Evolutionary conservation across 1,140 invertebrate species (phyloP), one percentile per base, ranked within the genome.

Genomic region (Vollenhovia emeryi): DNA sequence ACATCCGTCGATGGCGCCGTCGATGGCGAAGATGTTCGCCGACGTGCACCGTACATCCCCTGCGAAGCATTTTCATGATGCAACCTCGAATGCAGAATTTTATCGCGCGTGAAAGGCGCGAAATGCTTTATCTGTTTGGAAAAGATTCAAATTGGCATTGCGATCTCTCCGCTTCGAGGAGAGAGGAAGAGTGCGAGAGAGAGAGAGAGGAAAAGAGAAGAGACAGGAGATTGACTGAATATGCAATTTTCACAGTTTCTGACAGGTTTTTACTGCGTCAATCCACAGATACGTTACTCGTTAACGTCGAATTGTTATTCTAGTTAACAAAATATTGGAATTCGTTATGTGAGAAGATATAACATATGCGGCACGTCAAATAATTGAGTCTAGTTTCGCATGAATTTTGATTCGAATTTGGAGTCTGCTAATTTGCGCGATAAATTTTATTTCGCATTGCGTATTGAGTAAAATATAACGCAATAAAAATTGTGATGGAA

Each of bases 1-100:
- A 87, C 69, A 75, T 85, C 82, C 64, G 71, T 74, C 83, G 86
- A 87, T 69, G 68, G 64, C 48, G 66, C 52, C 71, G 43, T 74
- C 82, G 86, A 87, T 68, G 68, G 62, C 45, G 64, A 21, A 6
- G 30, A 79, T 33, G 74, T 85, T 69, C 86, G 66, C 18, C 73
- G 57, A 87, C 59, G 71, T 78, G 64, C 64, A 78, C 68, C 87
- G 66, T 62, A 59, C 85, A 59, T 75, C 45, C 71, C 83, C 60
- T 52, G 55, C 86, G 62, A 84, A 78, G 40, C 50, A 45, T 88
- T 85, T 73, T 55, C 64, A 50, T 21, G 55, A 78, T 45, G 62
- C 80, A 36, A 6, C 27, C 43, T 62, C 36, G 33, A 24, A 40
- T 52, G 48, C 64, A 30, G 52, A 85, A 85, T 88, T 87, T 87